Conservation (phyloP, 1,140 invertebrate species). For the Halictus rubicundus region DNA sequence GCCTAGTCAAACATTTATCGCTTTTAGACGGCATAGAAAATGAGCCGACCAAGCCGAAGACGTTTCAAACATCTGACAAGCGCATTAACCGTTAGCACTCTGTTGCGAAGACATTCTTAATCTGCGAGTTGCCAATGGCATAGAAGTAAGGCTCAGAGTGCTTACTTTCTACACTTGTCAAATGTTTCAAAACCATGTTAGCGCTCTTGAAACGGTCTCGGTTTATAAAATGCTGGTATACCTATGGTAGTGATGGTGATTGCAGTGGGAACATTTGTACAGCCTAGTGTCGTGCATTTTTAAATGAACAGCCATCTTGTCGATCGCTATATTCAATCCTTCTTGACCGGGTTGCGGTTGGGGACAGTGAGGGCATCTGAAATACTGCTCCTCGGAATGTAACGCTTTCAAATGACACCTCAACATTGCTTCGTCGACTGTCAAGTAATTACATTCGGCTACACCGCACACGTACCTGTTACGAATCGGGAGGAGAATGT, state of each 20-base stretch:
- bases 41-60: neutral
- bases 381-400: conserved; percentile 83
- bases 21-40: conserved; percentile 62
- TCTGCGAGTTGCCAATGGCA: too few relatives aligned
- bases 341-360: conserved; percentile 74
- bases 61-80: conserved; percentile 54
- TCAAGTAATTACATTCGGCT: conserved; percentile 86
- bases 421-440: conserved; percentile 86
- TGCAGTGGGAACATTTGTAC: conserved; percentile 86
- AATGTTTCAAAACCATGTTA: conserved; percentile 34
- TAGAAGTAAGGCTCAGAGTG: too few relatives aligned
- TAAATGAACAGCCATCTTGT: conserved; percentile 85
- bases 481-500: neutral
- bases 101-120: too few relatives aligned
- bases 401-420: conserved; percentile 87
- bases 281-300: conserved; percentile 87
- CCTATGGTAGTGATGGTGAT: conserved; percentile 84
- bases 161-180: conserved; percentile 38
- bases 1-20: conserved; percentile 64
- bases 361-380: conserved; percentile 87
- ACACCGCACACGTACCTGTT: conserved; percentile 85
- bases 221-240: neutral
- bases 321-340: conserved; percentile 77
- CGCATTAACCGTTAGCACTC: neutral
- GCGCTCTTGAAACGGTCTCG: neutral